Base-by-base conservation (phyloP, 2,113 vertebrate species). In the Maccullochella peelii region DNA sequence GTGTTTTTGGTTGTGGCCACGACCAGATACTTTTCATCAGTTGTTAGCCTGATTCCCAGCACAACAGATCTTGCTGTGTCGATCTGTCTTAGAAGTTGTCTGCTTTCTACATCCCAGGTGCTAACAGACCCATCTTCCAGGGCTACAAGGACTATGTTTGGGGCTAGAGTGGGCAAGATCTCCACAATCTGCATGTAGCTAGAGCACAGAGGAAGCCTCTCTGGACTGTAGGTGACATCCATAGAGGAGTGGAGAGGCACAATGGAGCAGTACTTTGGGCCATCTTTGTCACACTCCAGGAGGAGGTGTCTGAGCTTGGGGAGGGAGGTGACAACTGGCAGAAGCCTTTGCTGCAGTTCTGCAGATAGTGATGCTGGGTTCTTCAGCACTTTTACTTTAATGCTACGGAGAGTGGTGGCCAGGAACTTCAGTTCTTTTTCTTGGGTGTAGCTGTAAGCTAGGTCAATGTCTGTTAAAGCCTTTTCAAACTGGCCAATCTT, bases 1-100 rank as follows among this genome's bases (percentile, higher is more conserved):
- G 98, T 99, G 90, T 99, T 99, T 86, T 99, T 99, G 70, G 98
- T 98, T 40, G 98, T 99, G 44, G 98, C 97, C 78, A 99, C 98
- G 30, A 99, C 97, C 8, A 99, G 96, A 77, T 99, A 99, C 86
- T 99, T 99, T 80, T 99, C 98, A 38, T 99, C 97, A 9, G 91
- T 95, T 44, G 94, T 97, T 79, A 99, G 96, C 79, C 96, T 97
- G 94, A 99, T 99, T 73, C 98, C 98, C 75, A 99, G 94, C 76
- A 99, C 97, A 69, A 99, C 98, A 5, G 98, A 98, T 1, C 95
- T 97, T 78, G 98, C 92, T 18, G 98, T 99, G 78, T 98, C 98
- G 44, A 99, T 99, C 86, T 99, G 98, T 90, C 98, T 94, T 50
- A 98, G 92, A 21, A 99, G 94, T 71, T 99, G 98, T 57, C 96